A percentile compares a stretch with the other conserved stretches of the same genome.
phyloP scores from a whole-genome alignment of 2,888 invertebrate genomes.

The Cantharis nigra region DNA sequence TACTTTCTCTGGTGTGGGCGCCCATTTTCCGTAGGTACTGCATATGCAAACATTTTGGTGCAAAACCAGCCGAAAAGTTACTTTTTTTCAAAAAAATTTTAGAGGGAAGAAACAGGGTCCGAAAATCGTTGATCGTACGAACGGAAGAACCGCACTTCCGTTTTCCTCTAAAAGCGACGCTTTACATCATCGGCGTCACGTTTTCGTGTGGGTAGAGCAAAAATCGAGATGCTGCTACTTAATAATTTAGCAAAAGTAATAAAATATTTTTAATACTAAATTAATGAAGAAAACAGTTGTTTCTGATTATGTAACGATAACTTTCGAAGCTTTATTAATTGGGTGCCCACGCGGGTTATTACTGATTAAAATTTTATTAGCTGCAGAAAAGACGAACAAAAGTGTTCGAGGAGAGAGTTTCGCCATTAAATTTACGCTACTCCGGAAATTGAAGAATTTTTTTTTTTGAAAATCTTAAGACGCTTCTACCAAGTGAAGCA shows the following conservation, averaged over 20 bases:
- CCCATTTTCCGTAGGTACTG: neutral
- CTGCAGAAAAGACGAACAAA: neutral
- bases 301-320: neutral
- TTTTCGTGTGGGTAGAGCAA: constrained; percentile 16
- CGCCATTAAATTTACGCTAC: neutral
- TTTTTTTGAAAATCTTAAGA: neutral
- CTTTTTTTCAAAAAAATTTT: neutral
- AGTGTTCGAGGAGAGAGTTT: neutral
- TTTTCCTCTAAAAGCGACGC: constrained; percentile 14
- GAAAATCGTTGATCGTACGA: neutral
- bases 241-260: neutral
- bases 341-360: neutral
- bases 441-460: neutral
- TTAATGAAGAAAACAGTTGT: constrained; percentile 1
- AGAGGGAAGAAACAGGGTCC: neutral
- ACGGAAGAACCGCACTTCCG: constrained; percentile 14
- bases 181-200: constrained; percentile 23
- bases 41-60: neutral
- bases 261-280: neutral
- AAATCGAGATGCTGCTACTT: neutral
- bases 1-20: constrained; percentile 32
- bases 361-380: neutral
- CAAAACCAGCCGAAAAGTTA: neutral
- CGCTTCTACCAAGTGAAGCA: neutral
- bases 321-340: neutral